Evolutionary conservation across 30 jellyfish, hydroid and myxozoan genomes (phyloP).

Genomic region (Rhopilema esculentum): DNA sequence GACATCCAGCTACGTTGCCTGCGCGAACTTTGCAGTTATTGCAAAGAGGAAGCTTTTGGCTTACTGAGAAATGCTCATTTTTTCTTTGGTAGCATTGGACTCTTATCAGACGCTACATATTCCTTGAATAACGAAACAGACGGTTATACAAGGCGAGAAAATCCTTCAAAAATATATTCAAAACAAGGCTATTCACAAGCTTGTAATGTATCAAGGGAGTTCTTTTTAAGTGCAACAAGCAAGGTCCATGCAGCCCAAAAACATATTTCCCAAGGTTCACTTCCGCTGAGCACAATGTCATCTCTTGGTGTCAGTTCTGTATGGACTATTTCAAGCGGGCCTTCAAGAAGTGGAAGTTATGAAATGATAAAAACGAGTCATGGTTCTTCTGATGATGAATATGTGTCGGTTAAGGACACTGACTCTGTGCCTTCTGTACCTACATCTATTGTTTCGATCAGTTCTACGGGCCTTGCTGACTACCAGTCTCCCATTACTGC

Average conservation of each 20-base stretch:
- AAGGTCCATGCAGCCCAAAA: conserved; percentile 2
- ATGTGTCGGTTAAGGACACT: conserved; percentile 34
- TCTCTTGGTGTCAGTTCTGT: conserved; percentile 49
- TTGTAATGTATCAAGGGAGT: background rate
- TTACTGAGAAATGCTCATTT: conserved; percentile 35
- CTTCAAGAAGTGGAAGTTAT: conserved; percentile 63
- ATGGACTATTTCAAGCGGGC: conserved; percentile 50
- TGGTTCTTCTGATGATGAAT: conserved; percentile 66
- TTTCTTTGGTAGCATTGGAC: conserved; percentile 19
- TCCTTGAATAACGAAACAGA: background rate
- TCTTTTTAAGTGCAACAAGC: conserved; percentile 22
- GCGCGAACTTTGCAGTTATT: conserved; percentile 61
- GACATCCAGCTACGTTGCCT: conserved; percentile 64
- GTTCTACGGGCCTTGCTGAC: conserved; percentile 25
- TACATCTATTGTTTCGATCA: conserved; percentile 12
- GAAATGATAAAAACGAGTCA: conserved; percentile 56
- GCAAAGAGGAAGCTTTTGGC: conserved; percentile 57
- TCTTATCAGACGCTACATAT: conserved; percentile 1
- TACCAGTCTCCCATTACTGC: conserved; percentile 13
- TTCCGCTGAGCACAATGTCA: background rate
- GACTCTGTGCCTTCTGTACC: conserved; percentile 50
- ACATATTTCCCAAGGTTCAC: background rate
- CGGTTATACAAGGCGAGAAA: background rate
- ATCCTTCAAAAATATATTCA: background rate
- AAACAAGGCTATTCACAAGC: background rate